phyloP scores from a whole-genome alignment of 1,140 invertebrate genomes.

The Zaprionus vittiger region DNA sequence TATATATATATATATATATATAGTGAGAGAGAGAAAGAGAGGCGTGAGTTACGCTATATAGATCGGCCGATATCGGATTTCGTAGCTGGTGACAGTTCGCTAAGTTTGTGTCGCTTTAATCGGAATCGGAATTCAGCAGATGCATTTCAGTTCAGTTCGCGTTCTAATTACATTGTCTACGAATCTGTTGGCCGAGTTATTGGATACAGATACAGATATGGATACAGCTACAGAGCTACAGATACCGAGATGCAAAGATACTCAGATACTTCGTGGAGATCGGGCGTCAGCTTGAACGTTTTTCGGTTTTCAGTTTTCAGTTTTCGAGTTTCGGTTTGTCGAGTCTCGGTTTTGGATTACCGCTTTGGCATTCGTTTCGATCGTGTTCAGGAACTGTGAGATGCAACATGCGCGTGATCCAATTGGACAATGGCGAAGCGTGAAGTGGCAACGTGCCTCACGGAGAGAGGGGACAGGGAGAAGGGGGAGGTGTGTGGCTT shows the following conservation, averaged over 20 bases:
- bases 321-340: conserved; percentile 11
- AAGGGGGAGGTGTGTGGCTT: neutral
- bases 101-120: conserved; percentile 51
- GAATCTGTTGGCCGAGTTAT: conserved; percentile 17
- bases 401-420: conserved; percentile 69
- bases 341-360: conserved; percentile 48
- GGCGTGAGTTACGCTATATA: conserved; percentile 5
- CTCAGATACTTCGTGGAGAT: conserved; percentile 23
- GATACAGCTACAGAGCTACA: conserved; percentile 15
- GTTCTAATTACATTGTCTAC: conserved; percentile 69
- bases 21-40: too few species aligned
- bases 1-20: neutral
- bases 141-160: conserved; percentile 66
- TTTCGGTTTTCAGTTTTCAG: conserved; percentile 24
- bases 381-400: conserved; percentile 67
- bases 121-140: conserved; percentile 74
- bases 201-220: conserved; percentile 10
- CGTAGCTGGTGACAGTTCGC: neutral
- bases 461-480: neutral
- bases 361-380: conserved; percentile 50
- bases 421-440: conserved; percentile 35
- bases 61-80: conserved; percentile 6
- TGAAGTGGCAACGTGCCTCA: too few species aligned
- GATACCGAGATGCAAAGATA: conserved; percentile 19
- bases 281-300: conserved; percentile 16